Conservation (phyloP, 2,888 invertebrate genomes). For the Temnothorax unifasciatus region DNA sequence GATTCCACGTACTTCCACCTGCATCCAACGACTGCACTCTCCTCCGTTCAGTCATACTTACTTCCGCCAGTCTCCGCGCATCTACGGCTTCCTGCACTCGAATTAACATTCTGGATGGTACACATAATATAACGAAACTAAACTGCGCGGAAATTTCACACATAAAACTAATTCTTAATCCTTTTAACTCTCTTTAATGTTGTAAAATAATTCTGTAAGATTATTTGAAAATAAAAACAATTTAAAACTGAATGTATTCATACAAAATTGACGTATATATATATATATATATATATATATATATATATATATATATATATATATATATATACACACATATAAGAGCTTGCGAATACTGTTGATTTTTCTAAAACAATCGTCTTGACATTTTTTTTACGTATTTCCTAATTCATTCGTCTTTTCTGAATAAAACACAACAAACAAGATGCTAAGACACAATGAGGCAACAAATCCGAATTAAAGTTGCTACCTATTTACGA, state of each 20-base stretch:
- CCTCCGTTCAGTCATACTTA: conserved; percentile 17
- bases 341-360: neutral
- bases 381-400: neutral
- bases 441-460: conserved; percentile 15
- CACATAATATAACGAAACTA: conserved; percentile 49
- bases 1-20: conserved; percentile 34
- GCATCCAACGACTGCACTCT: conserved; percentile 32
- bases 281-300: no score
- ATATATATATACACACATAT: no score
- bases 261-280: neutral
- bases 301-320: no score
- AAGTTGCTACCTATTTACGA: conserved; percentile 57
- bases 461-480: conserved; percentile 24
- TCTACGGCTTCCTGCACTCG: conserved; percentile 53
- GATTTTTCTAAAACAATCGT: neutral
- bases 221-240: neutral
- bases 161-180: conserved; percentile 57
- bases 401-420: neutral
- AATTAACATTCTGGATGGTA: conserved; percentile 7
- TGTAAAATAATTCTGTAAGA: neutral
- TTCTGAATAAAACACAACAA: neutral
- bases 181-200: neutral
- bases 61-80: conserved; percentile 27
- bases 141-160: conserved; percentile 62
- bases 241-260: neutral